phyloP scores from a whole-genome alignment of 2,888 invertebrate species.

The Melieria crassipennis region DNA sequence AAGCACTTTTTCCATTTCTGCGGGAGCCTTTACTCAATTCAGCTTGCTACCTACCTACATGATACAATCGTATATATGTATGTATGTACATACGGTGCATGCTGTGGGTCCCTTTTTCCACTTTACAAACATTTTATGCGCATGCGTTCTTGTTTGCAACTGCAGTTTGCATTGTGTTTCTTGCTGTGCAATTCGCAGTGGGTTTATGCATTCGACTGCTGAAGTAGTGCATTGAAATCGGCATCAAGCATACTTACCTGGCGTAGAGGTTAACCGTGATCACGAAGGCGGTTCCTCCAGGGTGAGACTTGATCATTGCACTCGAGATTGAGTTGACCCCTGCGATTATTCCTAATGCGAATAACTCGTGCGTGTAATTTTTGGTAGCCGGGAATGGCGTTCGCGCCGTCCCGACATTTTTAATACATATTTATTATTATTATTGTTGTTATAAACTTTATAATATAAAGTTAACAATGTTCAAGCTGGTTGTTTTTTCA shows the following conservation, averaged over 20 bases:
- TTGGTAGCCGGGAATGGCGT: conserved; percentile 75
- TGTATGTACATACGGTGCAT: conserved; percentile 12
- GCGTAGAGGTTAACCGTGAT: conserved; percentile 63
- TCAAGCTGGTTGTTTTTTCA: too few species aligned
- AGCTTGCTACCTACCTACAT: too few species aligned
- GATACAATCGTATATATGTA: conserved; percentile 10
- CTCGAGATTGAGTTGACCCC: conserved; percentile 78
- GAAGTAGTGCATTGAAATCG: conserved; percentile 6
- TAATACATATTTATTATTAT: background rate
- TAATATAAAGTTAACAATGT: background rate
- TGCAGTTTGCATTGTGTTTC: too few species aligned
- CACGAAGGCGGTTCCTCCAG: conserved; percentile 61
- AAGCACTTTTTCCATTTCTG: too few species aligned
- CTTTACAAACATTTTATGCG: background rate
- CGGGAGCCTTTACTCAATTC: too few species aligned
- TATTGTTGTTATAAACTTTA: too few species aligned
- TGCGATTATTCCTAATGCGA: conserved; percentile 80
- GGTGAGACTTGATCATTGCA: conserved; percentile 70
- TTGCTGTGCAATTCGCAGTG: conserved; percentile 22
- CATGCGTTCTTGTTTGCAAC: background rate
- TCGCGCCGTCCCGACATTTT: conserved; percentile 69
- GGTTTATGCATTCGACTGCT: background rate
- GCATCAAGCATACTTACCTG: conserved; percentile 55
- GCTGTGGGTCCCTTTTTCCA: background rate
- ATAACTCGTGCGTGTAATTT: conserved; percentile 78